Conservation (phyloP, 2,888 invertebrate genomes). For the Charanyca ferruginea region DNA sequence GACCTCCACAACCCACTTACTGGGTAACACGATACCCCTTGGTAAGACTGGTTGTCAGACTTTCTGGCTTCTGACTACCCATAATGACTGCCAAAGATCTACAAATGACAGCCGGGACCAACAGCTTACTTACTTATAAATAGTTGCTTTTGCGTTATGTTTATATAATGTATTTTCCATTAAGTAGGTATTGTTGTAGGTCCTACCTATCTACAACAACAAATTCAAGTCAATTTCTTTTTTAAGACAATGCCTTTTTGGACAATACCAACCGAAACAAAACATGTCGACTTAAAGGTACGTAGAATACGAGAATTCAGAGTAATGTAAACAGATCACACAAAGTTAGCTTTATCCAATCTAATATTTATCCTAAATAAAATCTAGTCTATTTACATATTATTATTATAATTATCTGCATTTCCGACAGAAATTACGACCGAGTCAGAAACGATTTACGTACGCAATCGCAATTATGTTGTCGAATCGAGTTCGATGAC, state of each 20-base stretch:
- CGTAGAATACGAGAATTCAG: conserved; percentile 17
- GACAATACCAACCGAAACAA: too few species aligned
- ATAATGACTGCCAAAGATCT: too few species aligned
- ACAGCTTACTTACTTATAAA: background rate
- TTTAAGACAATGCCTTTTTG: background rate
- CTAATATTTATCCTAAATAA: conserved; percentile 24
- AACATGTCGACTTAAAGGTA: too few species aligned
- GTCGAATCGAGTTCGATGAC: conserved; percentile 75
- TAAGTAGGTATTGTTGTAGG: too few species aligned
- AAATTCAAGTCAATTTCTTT: too few species aligned
- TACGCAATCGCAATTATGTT: conserved; percentile 56
- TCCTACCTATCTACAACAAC: too few species aligned
- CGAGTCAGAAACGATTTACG: conserved; percentile 13
- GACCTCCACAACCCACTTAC: too few species aligned
- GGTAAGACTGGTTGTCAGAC: too few species aligned
- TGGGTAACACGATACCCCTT: too few species aligned
- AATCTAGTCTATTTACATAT: conserved; percentile 27
- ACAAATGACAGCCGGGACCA: too few species aligned
- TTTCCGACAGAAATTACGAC: conserved; percentile 30
- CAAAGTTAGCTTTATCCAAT: conserved; percentile 20
- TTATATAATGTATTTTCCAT: background rate
- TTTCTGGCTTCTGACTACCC: too few species aligned
- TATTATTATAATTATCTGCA: conserved; percentile 27
- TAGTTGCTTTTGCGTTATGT: background rate
- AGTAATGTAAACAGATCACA: conserved; percentile 20